phyloP scores from a whole-genome alignment of 2,888 invertebrate species.

The Agriopis aurantiaria region DNA sequence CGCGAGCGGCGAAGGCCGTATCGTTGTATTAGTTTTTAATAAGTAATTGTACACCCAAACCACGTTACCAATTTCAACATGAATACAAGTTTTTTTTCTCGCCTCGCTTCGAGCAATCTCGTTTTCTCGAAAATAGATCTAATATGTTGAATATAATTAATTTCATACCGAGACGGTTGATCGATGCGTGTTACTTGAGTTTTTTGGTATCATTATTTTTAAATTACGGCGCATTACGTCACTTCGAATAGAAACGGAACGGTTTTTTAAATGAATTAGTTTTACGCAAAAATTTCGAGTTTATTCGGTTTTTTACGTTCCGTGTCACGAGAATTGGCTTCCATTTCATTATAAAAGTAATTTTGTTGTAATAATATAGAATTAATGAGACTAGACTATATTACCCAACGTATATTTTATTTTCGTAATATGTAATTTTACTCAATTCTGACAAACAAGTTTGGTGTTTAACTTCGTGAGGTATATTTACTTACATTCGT shows the following conservation, averaged over 20 bases:
- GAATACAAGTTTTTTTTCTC: slow-evolving; percentile 75
- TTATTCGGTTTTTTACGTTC: slow-evolving; percentile 64
- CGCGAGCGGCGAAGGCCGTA: slow-evolving; percentile 70
- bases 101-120: slow-evolving; percentile 76
- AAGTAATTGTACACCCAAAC: slow-evolving; percentile 81
- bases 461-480: slow-evolving; percentile 50
- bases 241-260: slow-evolving; percentile 72
- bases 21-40: slow-evolving; percentile 78
- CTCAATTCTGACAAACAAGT: slow-evolving; percentile 57
- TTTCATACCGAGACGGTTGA: slow-evolving; percentile 77
- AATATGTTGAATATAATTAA: slow-evolving; percentile 85
- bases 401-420: slow-evolving; percentile 53
- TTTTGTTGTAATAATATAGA: slow-evolving; percentile 65
- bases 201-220: slow-evolving; percentile 80
- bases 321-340: slow-evolving; percentile 39
- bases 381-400: slow-evolving; percentile 56
- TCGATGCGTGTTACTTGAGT: slow-evolving; percentile 80
- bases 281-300: slow-evolving; percentile 75
- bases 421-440: slow-evolving; percentile 61
- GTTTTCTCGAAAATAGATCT: slow-evolving; percentile 85
- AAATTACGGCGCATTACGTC: slow-evolving; percentile 82
- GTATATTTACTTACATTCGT: slow-evolving; percentile 49
- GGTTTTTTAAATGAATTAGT: slow-evolving; percentile 68
- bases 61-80: slow-evolving; percentile 80
- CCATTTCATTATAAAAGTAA: slow-evolving; percentile 71